These are phyloP conservation scores for Balearica regulorum DNA, from an alignment of 2,797 vertebrate species.

Conservation along the genomic window DNA sequence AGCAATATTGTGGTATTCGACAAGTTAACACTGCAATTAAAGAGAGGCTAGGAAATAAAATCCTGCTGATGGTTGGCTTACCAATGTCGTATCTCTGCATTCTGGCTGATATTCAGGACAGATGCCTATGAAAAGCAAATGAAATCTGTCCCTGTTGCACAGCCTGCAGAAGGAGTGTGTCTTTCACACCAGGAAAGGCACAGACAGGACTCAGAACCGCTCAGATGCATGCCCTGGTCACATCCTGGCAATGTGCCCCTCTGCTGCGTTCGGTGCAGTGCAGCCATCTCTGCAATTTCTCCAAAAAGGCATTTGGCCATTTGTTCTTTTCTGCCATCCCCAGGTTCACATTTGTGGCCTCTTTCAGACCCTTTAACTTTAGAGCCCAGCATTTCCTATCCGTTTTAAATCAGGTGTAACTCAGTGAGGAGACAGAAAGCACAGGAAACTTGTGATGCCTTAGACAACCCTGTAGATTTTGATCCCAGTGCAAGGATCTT, in stretches of 20 bases:
- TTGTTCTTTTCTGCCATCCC: fast-evolving
- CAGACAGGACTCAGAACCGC: neutral
- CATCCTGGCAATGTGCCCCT: neutral
- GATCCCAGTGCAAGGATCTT: neutral
- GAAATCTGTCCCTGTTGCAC: neutral
- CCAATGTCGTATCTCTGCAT: fast-evolving
- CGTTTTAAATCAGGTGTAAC: neutral
- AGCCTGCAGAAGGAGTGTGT: neutral
- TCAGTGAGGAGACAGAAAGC: neutral
- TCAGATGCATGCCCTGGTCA: fast-evolving
- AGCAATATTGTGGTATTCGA: neutral
- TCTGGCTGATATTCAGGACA: neutral
- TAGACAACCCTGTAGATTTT: neutral
- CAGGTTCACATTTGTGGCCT: neutral
- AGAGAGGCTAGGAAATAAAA: neutral
- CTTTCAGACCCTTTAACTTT: neutral
- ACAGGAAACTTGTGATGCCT: neutral
- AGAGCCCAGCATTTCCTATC: neutral
- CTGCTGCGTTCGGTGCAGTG: neutral
- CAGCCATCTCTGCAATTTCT: neutral
- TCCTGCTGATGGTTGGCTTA: neutral
- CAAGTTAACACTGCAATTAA: constrained; percentile 14
- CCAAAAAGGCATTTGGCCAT: fast-evolving
- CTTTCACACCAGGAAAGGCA: neutral
- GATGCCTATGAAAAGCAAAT: neutral